Evolutionary conservation across 2,888 invertebrate species (phyloP).

Genomic region (Leptopilina drosophilae): DNA sequence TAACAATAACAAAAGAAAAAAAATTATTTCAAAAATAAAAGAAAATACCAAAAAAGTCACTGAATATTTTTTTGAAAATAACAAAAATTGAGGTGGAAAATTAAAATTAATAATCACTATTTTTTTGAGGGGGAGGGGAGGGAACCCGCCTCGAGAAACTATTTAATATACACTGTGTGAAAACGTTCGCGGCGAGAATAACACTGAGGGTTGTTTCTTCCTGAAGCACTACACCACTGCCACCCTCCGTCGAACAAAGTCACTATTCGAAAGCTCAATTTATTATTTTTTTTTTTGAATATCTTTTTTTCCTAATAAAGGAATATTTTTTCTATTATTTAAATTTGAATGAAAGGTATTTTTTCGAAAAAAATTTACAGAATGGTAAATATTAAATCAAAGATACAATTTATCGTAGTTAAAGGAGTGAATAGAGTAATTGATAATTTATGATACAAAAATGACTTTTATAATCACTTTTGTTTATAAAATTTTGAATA

Average conservation of each 20-base stretch:
- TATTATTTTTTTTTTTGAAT: conserved; percentile 46
- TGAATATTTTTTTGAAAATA: conserved; percentile 10
- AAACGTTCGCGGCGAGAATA: conserved; percentile 64
- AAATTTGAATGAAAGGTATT: conserved; percentile 2
- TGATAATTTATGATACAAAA: too few relatives aligned
- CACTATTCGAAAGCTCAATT: conserved; percentile 56
- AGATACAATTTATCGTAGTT: too few relatives aligned
- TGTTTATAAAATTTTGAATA: too few relatives aligned
- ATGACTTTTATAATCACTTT: too few relatives aligned
- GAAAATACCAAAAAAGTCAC: background rate
- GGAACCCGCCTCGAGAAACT: conserved; percentile 30
- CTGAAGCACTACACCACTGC: conserved; percentile 62
- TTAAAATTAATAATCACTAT: conserved; percentile 33
- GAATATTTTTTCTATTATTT: conserved; percentile 56
- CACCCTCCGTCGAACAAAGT: conserved; percentile 62
- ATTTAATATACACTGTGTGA: conserved; percentile 53
- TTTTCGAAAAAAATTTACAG: too few relatives aligned
- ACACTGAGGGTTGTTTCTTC: conserved; percentile 67
- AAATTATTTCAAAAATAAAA: too few relatives aligned
- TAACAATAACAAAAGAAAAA: background rate
- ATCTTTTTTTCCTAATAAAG: conserved; percentile 53
- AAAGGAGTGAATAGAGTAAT: too few relatives aligned
- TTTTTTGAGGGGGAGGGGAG: background rate
- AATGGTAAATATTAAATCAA: too few relatives aligned
- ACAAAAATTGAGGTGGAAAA: conserved; percentile 21